Base-by-base conservation (phyloP, 2,797 vertebrate genomes). In the Eospalax fontanierii region DNA sequence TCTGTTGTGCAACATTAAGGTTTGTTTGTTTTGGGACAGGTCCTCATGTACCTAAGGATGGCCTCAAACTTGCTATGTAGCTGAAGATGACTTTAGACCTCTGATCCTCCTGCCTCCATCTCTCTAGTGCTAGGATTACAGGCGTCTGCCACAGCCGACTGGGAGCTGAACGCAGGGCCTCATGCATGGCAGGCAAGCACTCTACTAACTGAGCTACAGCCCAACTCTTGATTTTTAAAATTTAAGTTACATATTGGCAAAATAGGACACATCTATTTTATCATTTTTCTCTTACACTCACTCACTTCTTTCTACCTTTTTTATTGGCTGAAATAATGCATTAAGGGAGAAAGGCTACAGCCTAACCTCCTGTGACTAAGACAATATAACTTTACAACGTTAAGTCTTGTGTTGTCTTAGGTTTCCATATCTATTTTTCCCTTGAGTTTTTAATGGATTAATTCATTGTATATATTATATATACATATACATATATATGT, bases 171-270 rank as follows among this genome's bases (percentile, higher is more conserved):
- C 33, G 26, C 65, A 35, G 28, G 80, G 43, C 22, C 35, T 85
- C 33, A 35, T 70, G 65, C 22, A 70, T 50, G 30, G 22, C 26
- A 70, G 65, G 16, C 82, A 84, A 83, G 18, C n/a, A 54, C 43
- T 66, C 28, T 66, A 50, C 43, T 61, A 68, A 68, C 14, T 6
- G 21, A 57, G 54, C 76, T 24, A 59, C 54, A 59, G 2, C 50
- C 22, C n/a, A 71, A 54, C 46, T 8, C 83, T 54, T 70, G 46
- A 28, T 54, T 85, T 84, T 35, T 85, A 85, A 95, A 95, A 70
- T 79, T 79, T 94, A 66, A 35, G 16, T 90, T 65, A 43, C 66
- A 61, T 76, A 81, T 30, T 57, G 38, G 46, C 33, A 93, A 91
- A 61, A 15, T 40, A 89, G 19, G n/a, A 84, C 14, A 57, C 12